phyloP scores from a whole-genome alignment of 2,797 vertebrate genomes.

The Ctenochaetus hawaiiensis region DNA sequence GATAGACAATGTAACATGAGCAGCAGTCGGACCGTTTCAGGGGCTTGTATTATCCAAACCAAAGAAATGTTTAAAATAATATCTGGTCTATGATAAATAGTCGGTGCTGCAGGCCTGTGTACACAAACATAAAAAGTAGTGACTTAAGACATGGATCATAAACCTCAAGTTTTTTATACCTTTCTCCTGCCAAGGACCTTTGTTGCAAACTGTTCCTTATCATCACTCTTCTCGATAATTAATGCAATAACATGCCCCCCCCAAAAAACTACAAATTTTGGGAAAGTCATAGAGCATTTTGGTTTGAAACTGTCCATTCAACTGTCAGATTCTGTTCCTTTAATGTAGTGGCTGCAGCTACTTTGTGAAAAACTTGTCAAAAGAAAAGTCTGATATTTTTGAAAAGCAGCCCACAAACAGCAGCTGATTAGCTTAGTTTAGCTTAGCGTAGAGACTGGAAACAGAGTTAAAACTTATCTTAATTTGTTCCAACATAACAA shows the following conservation, averaged over 20 bases:
- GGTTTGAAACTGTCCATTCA: background rate
- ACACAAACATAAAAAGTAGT: background rate
- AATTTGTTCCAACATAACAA: background rate
- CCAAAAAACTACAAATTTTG: background rate
- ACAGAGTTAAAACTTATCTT: background rate
- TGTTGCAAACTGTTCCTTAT: background rate
- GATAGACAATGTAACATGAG: background rate
- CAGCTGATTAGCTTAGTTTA: background rate
- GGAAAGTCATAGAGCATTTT: background rate
- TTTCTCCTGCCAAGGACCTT: background rate
- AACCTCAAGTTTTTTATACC: background rate
- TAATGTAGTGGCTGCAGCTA: background rate
- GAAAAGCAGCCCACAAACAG: background rate
- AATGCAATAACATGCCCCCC: too few relatives aligned
- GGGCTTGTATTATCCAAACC: slow-evolving; percentile 5
- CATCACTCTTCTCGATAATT: background rate
- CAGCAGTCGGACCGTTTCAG: background rate
- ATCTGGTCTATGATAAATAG: background rate
- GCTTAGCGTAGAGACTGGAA: background rate
- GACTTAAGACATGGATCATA: background rate
- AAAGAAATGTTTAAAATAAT: background rate
- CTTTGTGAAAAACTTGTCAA: background rate
- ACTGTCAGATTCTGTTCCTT: background rate
- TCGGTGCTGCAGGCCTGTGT: background rate
- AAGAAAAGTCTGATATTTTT: background rate